Conservation (phyloP, 2,797 vertebrate genomes). For the Lithobates pipiens region DNA sequence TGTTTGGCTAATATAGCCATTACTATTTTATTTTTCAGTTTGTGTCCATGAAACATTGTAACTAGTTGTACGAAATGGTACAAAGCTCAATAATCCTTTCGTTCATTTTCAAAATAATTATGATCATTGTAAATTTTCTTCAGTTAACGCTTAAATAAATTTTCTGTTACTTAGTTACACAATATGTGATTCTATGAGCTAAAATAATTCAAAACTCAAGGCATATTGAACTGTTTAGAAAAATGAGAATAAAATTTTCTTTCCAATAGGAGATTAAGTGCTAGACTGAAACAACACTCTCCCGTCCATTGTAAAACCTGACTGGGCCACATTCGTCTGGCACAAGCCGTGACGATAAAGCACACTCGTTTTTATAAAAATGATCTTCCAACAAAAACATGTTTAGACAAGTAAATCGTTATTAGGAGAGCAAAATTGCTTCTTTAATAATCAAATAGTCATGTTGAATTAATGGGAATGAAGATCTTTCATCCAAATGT, state of each 20-base stretch:
- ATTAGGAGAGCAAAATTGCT: not conserved
- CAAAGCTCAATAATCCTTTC: too few relatives aligned
- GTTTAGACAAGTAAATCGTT: not conserved
- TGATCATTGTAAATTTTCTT: too few relatives aligned
- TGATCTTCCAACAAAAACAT: conserved; percentile 17
- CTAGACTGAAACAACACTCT: not conserved
- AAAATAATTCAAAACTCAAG: not conserved
- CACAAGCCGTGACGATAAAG: not conserved
- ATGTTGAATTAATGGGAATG: not conserved
- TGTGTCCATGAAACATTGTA: too few relatives aligned
- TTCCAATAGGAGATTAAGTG: not conserved
- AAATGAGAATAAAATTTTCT: not conserved
- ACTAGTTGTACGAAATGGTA: too few relatives aligned
- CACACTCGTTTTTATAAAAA: not conserved
- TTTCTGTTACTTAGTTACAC: not conserved
- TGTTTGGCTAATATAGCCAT: too few relatives aligned
- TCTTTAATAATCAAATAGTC: not conserved
- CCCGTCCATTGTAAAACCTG: conserved; percentile 14
- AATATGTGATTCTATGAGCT: not conserved
- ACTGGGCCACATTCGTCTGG: not conserved
- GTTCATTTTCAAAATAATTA: too few relatives aligned
- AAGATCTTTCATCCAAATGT: conserved; percentile 20
- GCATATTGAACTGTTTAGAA: not conserved
- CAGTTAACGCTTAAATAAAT: too few relatives aligned
- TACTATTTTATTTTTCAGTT: too few relatives aligned